Base-by-base conservation (phyloP, 2,797 vertebrate species). In the Lagorchestes hirsutus region DNA sequence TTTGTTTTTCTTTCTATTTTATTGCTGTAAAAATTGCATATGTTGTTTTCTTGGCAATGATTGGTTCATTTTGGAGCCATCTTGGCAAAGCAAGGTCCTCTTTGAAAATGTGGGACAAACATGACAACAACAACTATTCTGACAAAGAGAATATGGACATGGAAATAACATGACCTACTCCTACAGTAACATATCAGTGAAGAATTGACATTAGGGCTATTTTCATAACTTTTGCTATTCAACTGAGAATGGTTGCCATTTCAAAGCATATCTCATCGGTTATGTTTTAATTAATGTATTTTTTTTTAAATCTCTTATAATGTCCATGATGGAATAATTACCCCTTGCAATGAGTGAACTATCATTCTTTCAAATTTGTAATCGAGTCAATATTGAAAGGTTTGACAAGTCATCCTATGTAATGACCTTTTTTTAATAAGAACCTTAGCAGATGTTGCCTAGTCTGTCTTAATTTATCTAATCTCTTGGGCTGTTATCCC, bases 191-290 rank as follows among this genome's bases (percentile, higher is more conserved):
- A 82, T 24, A 82, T 82, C n/a, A 22, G 16, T 82, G n/a, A 74
- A 74, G 18, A 40, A 24, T 5, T 74, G 16, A n/a, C 29, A 40
- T 40, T 40, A 22, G 1, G 59, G n/a, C 14, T n/a, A 67, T 67
- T 67, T 67, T 16, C 62, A n/a, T 18, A 74, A 16, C 46, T 40
- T 74, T 82, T 24, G 2, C 67, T 82, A 9, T 82, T 46, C n/a
- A 22, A 46, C 18, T 40, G 24, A 82, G 18, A 82, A 46, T 40
- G 40, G 1, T 10, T 82, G 18, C 22, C 67, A 40, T 0, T 46
- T 8, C 1, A 82, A 40, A 46, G n/a, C 2, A 46, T 46, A n/a
- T 6, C 0, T 8, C 1, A 40, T 40, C 8, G n/a, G 34, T 8
- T 5, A 18, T 62, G 0, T 74, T 46, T 82, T 82, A 16, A 24